Percentiles rank a stretch among this genome's conserved stretches.
phyloP scores from a whole-genome alignment of 2,888 invertebrate genomes.

The Chalcis sispes region DNA sequence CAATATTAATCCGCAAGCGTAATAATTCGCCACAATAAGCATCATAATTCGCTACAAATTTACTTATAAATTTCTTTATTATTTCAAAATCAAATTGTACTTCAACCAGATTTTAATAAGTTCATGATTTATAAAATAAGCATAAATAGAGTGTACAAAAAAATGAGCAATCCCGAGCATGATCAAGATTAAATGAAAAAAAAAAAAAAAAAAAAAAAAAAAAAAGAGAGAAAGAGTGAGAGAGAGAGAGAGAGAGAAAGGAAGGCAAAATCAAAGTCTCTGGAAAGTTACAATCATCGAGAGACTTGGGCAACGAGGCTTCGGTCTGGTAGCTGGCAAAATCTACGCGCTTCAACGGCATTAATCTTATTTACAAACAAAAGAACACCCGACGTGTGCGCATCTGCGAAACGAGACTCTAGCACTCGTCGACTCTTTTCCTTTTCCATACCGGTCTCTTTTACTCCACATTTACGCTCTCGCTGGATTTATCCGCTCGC shows the following conservation, averaged over 20 bases:
- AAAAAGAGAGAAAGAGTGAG: constrained; percentile 1
- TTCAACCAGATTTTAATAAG: too few relatives aligned
- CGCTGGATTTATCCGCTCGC: too few relatives aligned
- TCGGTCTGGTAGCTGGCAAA: constrained; percentile 17
- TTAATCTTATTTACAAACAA: constrained; percentile 56
- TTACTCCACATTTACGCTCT: constrained; percentile 45
- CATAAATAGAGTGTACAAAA: too few relatives aligned
- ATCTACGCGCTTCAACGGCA: constrained; percentile 34
- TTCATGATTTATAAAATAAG: too few relatives aligned
- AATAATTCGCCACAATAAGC: too few relatives aligned
- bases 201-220: constrained; percentile 13
- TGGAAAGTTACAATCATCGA: constrained; percentile 7
- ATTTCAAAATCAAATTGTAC: too few relatives aligned
- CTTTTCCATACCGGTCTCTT: constrained; percentile 22
- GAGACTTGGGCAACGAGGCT: background rate
- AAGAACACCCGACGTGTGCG: constrained; percentile 31
- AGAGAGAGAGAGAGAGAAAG: constrained; percentile 13
- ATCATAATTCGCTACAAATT: too few relatives aligned
- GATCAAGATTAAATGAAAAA: background rate
- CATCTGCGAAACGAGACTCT: constrained; percentile 26
- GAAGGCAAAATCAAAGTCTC: background rate
- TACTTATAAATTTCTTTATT: too few relatives aligned
- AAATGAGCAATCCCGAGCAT: background rate
- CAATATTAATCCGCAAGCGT: background rate
- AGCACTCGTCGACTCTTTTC: too few relatives aligned